Evolutionary conservation across 2,888 invertebrate genomes (phyloP).

Genomic region (Perithous albicinctus): DNA sequence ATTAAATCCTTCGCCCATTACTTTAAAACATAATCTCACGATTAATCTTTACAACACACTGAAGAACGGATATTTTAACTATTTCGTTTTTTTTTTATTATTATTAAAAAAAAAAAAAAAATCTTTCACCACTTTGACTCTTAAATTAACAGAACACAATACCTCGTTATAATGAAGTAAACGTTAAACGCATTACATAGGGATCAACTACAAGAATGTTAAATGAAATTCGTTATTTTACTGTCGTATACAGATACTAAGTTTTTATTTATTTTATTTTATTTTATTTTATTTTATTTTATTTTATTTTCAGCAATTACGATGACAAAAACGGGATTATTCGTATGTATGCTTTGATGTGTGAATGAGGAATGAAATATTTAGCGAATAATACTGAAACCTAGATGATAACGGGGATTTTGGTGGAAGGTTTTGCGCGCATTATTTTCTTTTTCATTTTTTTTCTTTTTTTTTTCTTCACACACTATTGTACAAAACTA

Average conservation of each 20-base stretch:
- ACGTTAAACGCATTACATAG: constrained; percentile 59
- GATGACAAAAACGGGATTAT: constrained; percentile 21
- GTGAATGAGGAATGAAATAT: constrained; percentile 15
- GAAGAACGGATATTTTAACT: constrained; percentile 20
- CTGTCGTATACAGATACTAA: background rate
- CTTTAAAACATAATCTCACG: constrained; percentile 51
- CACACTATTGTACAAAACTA: constrained; percentile 17
- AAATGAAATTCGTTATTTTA: constrained; percentile 37
- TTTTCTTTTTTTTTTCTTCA: background rate
- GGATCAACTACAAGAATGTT: constrained; percentile 35
- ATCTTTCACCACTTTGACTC: constrained; percentile 15
- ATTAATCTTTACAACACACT: constrained; percentile 40
- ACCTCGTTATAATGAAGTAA: constrained; percentile 39
- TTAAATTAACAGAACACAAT: constrained; percentile 45
- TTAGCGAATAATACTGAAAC: constrained; percentile 1
- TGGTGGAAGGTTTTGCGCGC: constrained; percentile 22
- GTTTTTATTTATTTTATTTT: background rate
- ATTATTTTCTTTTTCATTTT: background rate
- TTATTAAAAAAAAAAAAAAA: too few species aligned
- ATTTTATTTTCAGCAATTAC: constrained; percentile 21
- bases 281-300: constrained; percentile 16
- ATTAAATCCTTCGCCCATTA: constrained; percentile 50
- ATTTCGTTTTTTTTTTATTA: constrained; percentile 8
- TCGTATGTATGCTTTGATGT: background rate
- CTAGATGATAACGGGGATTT: constrained; percentile 22